Evolutionary conservation across 2,888 invertebrate genomes (phyloP), one percentile per base, ranked within the genome.

Genomic region (Habrosyne pyritoides): DNA sequence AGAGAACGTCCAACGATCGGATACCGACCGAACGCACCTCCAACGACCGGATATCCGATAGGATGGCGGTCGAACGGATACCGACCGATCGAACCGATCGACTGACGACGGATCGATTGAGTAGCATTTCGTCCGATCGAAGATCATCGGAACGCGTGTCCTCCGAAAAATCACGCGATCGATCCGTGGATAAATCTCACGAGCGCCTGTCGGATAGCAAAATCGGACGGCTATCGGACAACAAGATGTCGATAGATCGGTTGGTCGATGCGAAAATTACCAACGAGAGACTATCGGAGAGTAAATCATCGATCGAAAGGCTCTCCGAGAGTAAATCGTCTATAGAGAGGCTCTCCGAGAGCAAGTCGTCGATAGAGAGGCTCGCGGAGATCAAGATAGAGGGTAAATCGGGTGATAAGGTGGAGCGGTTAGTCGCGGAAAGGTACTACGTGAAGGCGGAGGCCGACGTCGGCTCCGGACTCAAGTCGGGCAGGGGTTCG

Each of bases 401-500:
- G 52, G 55, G 59, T 54, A 21, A 57, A 56, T 8, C 55, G 66
- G 64, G 26, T 56, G 72, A 54, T 56, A 63, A 51, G 52, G 77
- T 28, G 64, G 75, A 47, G 78, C 84, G 62, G 65, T 81, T 61
- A 57, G 65, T 47, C 59, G 58, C 26, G 55, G 69, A 59, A 77
- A 77, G 55, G 64, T 79, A 54, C 21, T 90, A 80, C 61, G 82
- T 91, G 28, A 69, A 83, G 24, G 91, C 91, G 0, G 91, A 92
- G 61, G 91, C 91, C 6, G 91, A 91, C 46, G 90, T 91, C 14
- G 91, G 91, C 0, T 87, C 88, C 7, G 90, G 81, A 0, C 54
- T 84, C 28, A 88, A 88, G 61, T 71, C 83, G 10, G 84, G 81
- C 0, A 73, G 87, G 12, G 86, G 84, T 2, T 86, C 86, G 0